Conservation (phyloP, 2,797 vertebrate species). For the Mormyrops attenuatus region DNA sequence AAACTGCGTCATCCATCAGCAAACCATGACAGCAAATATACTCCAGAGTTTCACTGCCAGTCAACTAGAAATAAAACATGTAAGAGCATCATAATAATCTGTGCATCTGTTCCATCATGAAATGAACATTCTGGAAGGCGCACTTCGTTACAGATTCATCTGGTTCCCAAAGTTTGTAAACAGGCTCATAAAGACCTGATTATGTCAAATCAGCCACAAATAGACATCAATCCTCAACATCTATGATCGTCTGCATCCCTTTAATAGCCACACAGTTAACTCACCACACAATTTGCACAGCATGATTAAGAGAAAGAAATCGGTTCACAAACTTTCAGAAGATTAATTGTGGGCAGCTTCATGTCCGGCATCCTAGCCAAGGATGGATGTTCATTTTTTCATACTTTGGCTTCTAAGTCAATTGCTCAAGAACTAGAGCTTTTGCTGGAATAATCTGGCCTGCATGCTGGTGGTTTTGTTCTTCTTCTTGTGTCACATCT, state of each 20-base stretch:
- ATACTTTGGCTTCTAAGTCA: neutral
- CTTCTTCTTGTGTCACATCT: neutral
- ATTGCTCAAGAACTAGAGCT: neutral
- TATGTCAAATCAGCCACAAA: conserved; percentile 2
- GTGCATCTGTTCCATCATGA: neutral
- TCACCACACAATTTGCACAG: neutral
- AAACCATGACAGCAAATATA: neutral
- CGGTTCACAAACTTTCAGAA: neutral
- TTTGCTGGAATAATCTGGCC: neutral
- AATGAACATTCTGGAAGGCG: neutral
- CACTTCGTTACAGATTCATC: neutral
- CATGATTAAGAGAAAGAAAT: neutral
- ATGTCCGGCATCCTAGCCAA: neutral
- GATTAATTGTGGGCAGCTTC: neutral
- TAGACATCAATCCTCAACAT: neutral
- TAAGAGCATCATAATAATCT: neutral
- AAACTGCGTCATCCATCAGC: neutral
- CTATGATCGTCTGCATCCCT: neutral
- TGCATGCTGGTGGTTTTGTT: neutral
- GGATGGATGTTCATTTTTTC: neutral
- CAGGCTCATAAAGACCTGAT: neutral
- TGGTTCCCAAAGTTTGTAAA: neutral
- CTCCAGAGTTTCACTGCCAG: neutral
- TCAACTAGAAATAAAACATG: neutral
- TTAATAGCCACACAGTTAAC: neutral